Conservation (phyloP, 2,113 vertebrate species). For the Sander vitreus region DNA sequence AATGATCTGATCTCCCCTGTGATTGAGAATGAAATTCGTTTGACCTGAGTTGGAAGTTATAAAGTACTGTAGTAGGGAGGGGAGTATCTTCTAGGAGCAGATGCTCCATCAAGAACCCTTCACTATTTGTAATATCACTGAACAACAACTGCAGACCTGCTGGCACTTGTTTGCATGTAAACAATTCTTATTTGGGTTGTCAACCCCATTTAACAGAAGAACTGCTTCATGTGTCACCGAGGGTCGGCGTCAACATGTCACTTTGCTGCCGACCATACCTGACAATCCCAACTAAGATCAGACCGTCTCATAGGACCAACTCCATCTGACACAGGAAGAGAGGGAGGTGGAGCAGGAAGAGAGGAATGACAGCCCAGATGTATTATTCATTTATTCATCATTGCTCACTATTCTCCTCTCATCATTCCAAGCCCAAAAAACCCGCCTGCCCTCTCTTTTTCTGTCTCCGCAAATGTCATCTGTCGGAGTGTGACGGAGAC, state of each 20-base stretch:
- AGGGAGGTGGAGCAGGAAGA: constrained; percentile 63
- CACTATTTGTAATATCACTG: constrained; percentile 8
- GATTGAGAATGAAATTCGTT: background rate
- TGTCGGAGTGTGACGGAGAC: constrained; percentile 63
- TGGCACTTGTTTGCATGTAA: constrained; percentile 62
- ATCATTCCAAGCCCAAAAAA: constrained; percentile 52
- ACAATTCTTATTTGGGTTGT: constrained; percentile 68
- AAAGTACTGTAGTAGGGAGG: background rate
- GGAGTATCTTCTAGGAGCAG: background rate
- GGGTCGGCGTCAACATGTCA: constrained; percentile 56
- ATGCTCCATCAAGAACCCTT: constrained; percentile 23
- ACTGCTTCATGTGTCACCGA: constrained; percentile 46
- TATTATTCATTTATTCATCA: constrained; percentile 82
- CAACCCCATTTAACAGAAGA: constrained; percentile 56
- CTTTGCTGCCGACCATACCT: constrained; percentile 65
- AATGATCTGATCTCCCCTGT: background rate
- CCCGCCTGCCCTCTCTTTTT: constrained; percentile 42
- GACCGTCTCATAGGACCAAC: constrained; percentile 56
- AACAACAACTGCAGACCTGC: constrained; percentile 9
- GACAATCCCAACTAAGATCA: constrained; percentile 73
- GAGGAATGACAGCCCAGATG: constrained; percentile 75
- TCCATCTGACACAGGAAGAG: constrained; percentile 58
- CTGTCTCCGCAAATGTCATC: constrained; percentile 71
- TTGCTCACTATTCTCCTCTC: constrained; percentile 65
- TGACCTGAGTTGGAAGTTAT: background rate